phyloP scores from a whole-genome alignment of 23 tunicate species.

The Ciona savignyi region DNA sequence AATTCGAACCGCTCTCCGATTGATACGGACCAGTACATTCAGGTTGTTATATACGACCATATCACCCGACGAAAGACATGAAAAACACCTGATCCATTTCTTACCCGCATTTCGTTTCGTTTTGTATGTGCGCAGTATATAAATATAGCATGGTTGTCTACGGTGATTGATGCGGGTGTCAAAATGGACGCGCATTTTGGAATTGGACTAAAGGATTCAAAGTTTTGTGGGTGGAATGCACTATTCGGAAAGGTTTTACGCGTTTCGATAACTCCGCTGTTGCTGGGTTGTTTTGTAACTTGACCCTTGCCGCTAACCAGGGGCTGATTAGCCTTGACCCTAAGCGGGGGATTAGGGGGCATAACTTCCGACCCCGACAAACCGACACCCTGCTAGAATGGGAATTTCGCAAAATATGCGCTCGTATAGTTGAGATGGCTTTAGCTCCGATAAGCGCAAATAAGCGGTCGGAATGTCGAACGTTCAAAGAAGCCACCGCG shows the following conservation, averaged over 20 bases:
- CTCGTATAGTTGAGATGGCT: too few relatives aligned
- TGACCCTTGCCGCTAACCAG: background rate
- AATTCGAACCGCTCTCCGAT: constrained; percentile 80
- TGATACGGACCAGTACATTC: constrained; percentile 63
- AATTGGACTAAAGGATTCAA: background rate
- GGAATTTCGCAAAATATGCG: too few relatives aligned
- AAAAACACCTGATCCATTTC: background rate
- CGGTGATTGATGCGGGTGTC: background rate
- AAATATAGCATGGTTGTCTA: background rate
- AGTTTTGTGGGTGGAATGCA: background rate
- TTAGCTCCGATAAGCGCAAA: background rate
- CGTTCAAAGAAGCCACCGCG: background rate
- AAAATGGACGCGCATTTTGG: background rate
- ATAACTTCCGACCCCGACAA: background rate
- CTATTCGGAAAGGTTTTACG: too few relatives aligned
- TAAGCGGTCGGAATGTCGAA: background rate
- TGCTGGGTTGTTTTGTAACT: background rate
- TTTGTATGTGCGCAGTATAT: constrained; percentile 3
- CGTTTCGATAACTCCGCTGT: too few relatives aligned
- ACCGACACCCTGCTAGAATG: background rate
- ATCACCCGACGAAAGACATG: constrained; percentile 91
- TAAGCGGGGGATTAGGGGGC: background rate
- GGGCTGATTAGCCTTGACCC: background rate
- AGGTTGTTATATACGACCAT: constrained; percentile 97
- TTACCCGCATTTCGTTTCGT: background rate